Base-by-base conservation (phyloP, 2,113 vertebrate species). In the Tragulus kanchil region DNA sequence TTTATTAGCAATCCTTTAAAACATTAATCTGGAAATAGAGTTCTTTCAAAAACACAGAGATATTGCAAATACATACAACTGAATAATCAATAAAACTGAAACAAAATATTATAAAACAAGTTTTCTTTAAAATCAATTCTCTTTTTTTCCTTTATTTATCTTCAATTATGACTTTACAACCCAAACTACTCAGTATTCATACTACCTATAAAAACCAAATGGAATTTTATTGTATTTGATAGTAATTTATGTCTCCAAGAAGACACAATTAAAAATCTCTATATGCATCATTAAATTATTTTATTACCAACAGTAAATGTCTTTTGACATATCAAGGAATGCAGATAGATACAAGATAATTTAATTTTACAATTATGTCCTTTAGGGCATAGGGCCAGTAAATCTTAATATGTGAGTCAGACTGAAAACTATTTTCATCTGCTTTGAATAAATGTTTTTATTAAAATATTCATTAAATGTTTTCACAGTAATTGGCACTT, bases 401-500 rank as follows among this genome's bases (percentile, higher is more conserved):
- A 97, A 95, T 77, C 50, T 84, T 94, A 62, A 8, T 84, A 42
- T 97, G 94, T 78, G 61, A 48, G 15, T 97, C 90, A 97, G 81
- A 96, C 69, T 58, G 69, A 92, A 94, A 98, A 85, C 42, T 25
- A 58, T 96, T 98, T 98, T 89, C 93, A 96, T 90, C 65, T 26
- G 65, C 23, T 97, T 79, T 84, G 87, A 15, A 97, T 93, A 96
- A 96, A 97, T 96, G 62, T 91, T 95, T 97, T 69, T 86, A 77
- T 88, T 97, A 95, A 97, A 97, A 96, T 90, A 83, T 48, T 42
- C 56, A 52, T 97, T 97, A 96, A 91, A 31, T 92, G n/a, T 96
- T 97, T 97, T 93, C 31, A 71, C 26, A 92, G 71, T 95, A 96
- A 94, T 64, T 95, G 54, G 94, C 92, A 25, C 26, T 96, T 97